Base-by-base conservation (phyloP, 1,140 invertebrate species). In the Macrobrachium nipponense region DNA sequence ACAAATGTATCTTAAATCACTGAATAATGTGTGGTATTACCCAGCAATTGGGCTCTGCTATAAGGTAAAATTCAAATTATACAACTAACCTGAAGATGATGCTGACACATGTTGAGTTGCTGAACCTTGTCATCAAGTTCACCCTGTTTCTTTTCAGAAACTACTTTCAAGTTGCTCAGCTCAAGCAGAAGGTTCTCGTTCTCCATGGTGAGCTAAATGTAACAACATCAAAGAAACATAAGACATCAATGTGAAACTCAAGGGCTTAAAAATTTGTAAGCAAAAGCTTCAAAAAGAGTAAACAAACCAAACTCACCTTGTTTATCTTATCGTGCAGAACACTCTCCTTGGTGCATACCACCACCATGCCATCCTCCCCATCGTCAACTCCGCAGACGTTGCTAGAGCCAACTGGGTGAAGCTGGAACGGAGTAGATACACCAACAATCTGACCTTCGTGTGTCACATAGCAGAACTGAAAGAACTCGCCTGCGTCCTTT, bases 81-180 rank as follows among this genome's bases (percentile, higher is more conserved):
- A 8, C 0, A 8, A 0, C 75, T 70, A 8, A 85, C 82, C 82
- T 85, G 82, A 44, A 86, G 68, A 20, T 85, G 82, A 62, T 85
- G 82, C 27, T 85, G 82, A 72, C 82, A 85, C 82, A 85, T 85
- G 20, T 64, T 85, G 44, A 85, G 82, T 17, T 85, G 82, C 58
- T 85, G 82, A 12, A 27, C 20, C n/a, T 79, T 78, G 23, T 85
- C 82, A 0, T 85, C 75, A 44, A 85, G 64, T 17, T 79, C 44
- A 15, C 36, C 66, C 23, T 68, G 36, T n/a, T 70, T 68, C 64
- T 79, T 15, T 18, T 85, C 75, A 8, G n/a, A 12, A 0, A 36
- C 17, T 5, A n/a, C 43, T 36, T 44, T 17, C 18, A 60, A 15
- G 12, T 5, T 60, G 44, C 44, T 36, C 14, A 62, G 5, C 27